A percentile compares a stretch with the other conserved stretches of the same genome.
Evolutionary conservation across 2,113 vertebrate genomes (phyloP).

Genomic region (Penelope pileata): DNA sequence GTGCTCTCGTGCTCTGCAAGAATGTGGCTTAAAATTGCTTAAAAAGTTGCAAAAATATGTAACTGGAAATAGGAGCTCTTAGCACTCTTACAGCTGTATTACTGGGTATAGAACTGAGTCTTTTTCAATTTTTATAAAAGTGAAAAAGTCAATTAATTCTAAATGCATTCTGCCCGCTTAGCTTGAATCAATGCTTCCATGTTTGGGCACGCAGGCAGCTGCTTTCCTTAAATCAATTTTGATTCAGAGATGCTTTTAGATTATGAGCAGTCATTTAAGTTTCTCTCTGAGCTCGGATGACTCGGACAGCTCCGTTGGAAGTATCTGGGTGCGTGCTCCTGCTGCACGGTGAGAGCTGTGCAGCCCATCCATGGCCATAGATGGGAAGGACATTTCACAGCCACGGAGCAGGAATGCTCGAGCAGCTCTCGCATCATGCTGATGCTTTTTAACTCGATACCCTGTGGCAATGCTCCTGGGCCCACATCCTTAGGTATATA

Average conservation of each 20-base stretch:
- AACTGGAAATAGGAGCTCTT: neutral
- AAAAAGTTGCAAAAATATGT: neutral
- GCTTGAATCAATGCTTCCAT: neutral
- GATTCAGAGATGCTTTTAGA: neutral
- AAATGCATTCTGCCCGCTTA: neutral
- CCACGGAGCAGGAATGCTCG: neutral
- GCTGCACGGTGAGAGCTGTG: fast-evolving
- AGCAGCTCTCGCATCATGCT: neutral
- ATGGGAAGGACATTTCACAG: neutral
- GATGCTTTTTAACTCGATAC: neutral
- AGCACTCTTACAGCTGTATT: neutral
- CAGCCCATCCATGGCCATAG: neutral
- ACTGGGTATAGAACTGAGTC: neutral
- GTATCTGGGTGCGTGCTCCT: neutral
- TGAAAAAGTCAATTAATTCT: conserved; percentile 1
- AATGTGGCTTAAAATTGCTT: conserved; percentile 15
- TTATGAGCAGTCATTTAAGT: neutral
- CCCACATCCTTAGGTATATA: fast-evolving
- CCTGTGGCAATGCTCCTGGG: fast-evolving
- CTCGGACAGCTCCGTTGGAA: fast-evolving
- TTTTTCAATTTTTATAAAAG: neutral
- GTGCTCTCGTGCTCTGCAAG: neutral
- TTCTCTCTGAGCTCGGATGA: neutral
- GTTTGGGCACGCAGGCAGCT: neutral
- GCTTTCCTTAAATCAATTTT: neutral